phyloP scores from a whole-genome alignment of 2,888 invertebrate genomes.

The Hemithea aestivaria region DNA sequence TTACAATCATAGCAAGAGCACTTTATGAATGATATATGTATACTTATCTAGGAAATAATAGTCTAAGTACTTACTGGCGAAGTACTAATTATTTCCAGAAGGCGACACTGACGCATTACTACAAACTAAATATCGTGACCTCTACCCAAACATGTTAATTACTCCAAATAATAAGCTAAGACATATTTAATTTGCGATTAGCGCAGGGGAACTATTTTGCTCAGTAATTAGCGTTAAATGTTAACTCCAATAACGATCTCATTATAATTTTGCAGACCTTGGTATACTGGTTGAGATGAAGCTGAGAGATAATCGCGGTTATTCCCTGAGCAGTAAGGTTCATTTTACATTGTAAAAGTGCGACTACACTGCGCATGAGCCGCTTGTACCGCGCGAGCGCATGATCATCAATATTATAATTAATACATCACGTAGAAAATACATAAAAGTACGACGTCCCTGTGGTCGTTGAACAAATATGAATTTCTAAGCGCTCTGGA shows the following conservation, averaged over 20 bases:
- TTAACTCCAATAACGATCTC: constrained; percentile 25
- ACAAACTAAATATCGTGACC: constrained; percentile 31
- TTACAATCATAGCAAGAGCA: no score
- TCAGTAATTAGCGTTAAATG: constrained; percentile 34
- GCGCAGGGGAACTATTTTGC: constrained; percentile 38
- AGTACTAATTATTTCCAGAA: no score
- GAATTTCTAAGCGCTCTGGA: constrained; percentile 29
- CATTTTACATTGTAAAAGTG: constrained; percentile 10
- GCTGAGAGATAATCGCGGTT: constrained; percentile 8
- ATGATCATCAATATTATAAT: constrained; percentile 43
- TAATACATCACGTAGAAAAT: constrained; percentile 48
- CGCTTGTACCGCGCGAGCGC: constrained; percentile 28
- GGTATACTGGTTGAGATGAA: constrained; percentile 9
- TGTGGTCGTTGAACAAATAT: constrained; percentile 33
- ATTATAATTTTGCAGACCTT: constrained; percentile 24
- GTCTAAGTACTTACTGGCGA: no score
- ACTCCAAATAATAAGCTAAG: constrained; percentile 22
- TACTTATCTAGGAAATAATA: no score
- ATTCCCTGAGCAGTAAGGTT: constrained; percentile 10
- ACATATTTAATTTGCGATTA: constrained; percentile 40
- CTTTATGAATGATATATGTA: no score
- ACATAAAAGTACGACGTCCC: constrained; percentile 42
- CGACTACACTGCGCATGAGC: background rate
- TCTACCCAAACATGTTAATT: constrained; percentile 38
- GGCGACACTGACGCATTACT: constrained; percentile 2